phyloP scores from a whole-genome alignment of 1,140 invertebrate species.

The Argopecten irradians region DNA sequence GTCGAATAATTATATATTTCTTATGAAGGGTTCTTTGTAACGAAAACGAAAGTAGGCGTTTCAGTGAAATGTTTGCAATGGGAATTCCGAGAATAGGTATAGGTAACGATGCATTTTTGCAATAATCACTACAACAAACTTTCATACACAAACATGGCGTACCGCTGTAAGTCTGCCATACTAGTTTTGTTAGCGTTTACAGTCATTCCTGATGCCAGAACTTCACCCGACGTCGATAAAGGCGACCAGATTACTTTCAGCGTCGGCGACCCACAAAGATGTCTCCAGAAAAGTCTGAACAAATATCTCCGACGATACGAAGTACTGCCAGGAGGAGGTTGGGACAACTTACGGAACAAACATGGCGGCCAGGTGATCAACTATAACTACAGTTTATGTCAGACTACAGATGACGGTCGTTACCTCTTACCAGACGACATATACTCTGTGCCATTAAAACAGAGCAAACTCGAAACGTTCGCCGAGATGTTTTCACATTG shows the following conservation, averaged over 20 bases:
- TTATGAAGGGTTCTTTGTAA: no score
- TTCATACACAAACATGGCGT: no score
- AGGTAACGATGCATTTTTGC: no score
- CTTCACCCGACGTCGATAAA: background rate
- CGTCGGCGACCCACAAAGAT: background rate
- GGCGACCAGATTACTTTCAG: background rate
- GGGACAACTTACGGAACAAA: constrained; percentile 66
- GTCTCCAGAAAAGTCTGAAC: no score
- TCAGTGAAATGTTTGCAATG: background rate
- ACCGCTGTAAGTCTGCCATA: no score
- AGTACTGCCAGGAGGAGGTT: constrained; percentile 63
- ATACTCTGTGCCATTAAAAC: constrained; percentile 56
- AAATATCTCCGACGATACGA: constrained; percentile 39
- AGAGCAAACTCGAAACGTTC: constrained; percentile 56
- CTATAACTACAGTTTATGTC: constrained; percentile 56
- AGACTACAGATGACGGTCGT: constrained; percentile 60
- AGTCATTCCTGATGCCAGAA: background rate
- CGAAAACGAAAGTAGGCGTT: background rate
- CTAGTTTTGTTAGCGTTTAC: background rate
- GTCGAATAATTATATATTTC: no score
- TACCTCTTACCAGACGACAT: constrained; percentile 63
- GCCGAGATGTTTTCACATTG: constrained; percentile 66
- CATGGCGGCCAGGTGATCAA: constrained; percentile 55
- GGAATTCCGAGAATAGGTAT: background rate
- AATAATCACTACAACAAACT: no score